Evolutionary conservation across 2,888 invertebrate genomes (phyloP).

Genomic region (Chromoteleia sp.): DNA sequence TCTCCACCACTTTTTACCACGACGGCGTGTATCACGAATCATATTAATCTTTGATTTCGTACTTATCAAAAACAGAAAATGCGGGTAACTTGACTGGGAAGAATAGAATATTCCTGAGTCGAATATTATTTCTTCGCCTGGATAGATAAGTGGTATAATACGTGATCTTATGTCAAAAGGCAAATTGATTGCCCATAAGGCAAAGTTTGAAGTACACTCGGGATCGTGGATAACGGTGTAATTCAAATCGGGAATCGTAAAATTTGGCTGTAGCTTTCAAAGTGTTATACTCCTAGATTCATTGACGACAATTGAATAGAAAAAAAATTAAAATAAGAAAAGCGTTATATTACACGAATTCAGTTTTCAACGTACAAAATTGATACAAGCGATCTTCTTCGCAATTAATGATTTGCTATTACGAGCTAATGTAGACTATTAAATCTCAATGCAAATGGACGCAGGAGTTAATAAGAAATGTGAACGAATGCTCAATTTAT

Average conservation of each 20-base stretch:
- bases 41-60: constrained; percentile 30
- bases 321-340: background rate
- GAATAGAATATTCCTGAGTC: background rate
- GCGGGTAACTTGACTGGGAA: background rate
- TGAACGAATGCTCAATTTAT: constrained; percentile 51
- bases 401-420: constrained; percentile 56
- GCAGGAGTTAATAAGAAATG: constrained; percentile 49
- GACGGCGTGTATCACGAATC: constrained; percentile 13
- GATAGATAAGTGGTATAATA: constrained; percentile 26
- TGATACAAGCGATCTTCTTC: constrained; percentile 34
- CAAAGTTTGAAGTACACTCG: background rate
- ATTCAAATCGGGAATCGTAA: background rate
- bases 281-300: background rate
- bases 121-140: constrained; percentile 1
- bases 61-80: constrained; percentile 14
- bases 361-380: constrained; percentile 41
- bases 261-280: background rate
- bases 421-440: constrained; percentile 51
- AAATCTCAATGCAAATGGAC: constrained; percentile 49
- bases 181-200: constrained; percentile 23
- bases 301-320: background rate
- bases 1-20: too few relatives aligned
- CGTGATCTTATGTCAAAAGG: constrained; percentile 12
- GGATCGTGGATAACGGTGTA: background rate
- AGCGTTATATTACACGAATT: constrained; percentile 16